A percentile compares a stretch with the other conserved stretches of the same genome.
Evolutionary conservation across 2,888 invertebrate genomes (phyloP).

Genomic region (Petrophora chlorosata): DNA sequence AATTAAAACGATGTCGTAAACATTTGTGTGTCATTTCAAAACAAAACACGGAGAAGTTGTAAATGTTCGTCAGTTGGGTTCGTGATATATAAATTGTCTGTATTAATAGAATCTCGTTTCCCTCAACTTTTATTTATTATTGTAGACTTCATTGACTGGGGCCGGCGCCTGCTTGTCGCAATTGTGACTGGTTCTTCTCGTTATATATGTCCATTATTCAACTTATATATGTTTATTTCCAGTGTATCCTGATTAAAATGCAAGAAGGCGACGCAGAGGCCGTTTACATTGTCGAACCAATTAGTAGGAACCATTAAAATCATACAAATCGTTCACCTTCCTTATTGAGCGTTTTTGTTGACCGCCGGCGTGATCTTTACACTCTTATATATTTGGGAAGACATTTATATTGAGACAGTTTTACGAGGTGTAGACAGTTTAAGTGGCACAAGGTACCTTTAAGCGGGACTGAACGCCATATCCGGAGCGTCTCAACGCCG

Average conservation of each 20-base stretch:
- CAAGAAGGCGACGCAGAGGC: conserved; percentile 68
- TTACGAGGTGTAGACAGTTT: conserved; percentile 73
- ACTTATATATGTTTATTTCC: conserved; percentile 70
- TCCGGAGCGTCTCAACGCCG: conserved; percentile 41
- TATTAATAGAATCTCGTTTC: conserved; percentile 66
- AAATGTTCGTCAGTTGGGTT: conserved; percentile 43
- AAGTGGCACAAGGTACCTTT: conserved; percentile 54
- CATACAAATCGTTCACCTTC: conserved; percentile 70
- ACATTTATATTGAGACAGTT: conserved; percentile 66
- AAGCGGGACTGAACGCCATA: conserved; percentile 52
- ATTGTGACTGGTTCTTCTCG: conserved; percentile 80
- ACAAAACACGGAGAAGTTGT: conserved; percentile 42
- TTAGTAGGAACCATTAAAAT: conserved; percentile 76
- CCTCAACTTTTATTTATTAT: conserved; percentile 74
- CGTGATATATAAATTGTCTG: conserved; percentile 49
- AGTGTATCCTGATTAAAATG: conserved; percentile 76
- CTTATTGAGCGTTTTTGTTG: conserved; percentile 63
- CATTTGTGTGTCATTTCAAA: conserved; percentile 46
- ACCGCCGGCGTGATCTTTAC: conserved; percentile 57
- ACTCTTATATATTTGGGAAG: conserved; percentile 60
- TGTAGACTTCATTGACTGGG: conserved; percentile 74
- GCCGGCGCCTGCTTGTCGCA: conserved; percentile 76
- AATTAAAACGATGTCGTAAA: conserved; percentile 42
- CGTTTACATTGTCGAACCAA: conserved; percentile 76
- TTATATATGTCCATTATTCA: conserved; percentile 73